A percentile compares a stretch with the other conserved stretches of the same genome.
Evolutionary conservation across 2,888 invertebrate genomes (phyloP).

Genomic region (Nephrotoma flavescens): DNA sequence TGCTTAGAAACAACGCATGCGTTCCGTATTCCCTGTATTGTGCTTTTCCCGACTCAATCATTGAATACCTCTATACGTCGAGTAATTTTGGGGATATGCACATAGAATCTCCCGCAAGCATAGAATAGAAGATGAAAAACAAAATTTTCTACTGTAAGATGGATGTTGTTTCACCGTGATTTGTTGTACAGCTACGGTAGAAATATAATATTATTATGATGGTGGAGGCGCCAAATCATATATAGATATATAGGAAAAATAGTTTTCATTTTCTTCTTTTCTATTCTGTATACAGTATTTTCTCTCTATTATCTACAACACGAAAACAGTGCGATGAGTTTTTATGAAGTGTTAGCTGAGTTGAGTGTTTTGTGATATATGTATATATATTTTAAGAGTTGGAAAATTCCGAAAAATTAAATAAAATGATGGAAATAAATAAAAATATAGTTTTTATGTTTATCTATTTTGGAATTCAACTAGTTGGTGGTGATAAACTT

Average conservation of each 20-base stretch:
- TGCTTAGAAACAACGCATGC: conserved; percentile 3
- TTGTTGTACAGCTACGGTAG: background rate
- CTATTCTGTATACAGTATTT: background rate
- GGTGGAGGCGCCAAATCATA: background rate
- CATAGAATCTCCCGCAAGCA: background rate
- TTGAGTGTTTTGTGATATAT: background rate
- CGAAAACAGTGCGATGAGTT: background rate
- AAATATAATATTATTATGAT: background rate
- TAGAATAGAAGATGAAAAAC: background rate
- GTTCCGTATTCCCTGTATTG: background rate
- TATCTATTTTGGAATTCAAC: background rate
- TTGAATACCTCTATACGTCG: background rate
- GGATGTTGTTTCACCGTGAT: background rate
- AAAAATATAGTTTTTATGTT: background rate
- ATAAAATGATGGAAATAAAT: background rate
- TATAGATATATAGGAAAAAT: background rate
- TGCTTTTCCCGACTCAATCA: background rate
- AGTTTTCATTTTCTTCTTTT: background rate
- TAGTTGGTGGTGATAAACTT: background rate
- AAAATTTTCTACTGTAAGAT: background rate
- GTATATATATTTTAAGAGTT: background rate
- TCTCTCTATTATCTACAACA: background rate
- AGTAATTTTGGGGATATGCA: background rate
- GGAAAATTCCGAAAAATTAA: background rate
- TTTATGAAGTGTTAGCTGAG: background rate